Evolutionary conservation across 2,888 invertebrate genomes (phyloP).

Genomic region (Oegoconia quadripuncta): DNA sequence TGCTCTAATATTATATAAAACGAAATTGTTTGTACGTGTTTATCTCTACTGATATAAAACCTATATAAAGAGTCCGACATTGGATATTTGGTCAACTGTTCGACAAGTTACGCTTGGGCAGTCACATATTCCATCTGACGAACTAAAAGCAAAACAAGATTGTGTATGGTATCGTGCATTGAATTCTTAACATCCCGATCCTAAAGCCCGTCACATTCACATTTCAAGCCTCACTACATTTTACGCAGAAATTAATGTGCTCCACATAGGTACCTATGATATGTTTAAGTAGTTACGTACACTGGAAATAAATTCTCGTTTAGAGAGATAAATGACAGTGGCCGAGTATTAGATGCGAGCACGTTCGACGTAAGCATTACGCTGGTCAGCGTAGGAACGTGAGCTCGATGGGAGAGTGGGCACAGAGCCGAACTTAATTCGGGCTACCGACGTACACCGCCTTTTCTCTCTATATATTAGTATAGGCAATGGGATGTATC

Average conservation of each 20-base stretch:
- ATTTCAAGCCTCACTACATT: too few species aligned
- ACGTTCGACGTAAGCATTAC: constrained; percentile 13
- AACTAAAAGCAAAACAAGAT: too few species aligned
- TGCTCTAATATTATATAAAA: too few species aligned
- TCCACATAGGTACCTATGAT: background rate
- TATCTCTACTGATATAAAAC: too few species aligned
- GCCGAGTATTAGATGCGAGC: constrained; percentile 12
- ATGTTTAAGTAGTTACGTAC: background rate
- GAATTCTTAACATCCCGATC: too few species aligned
- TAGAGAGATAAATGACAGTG: constrained; percentile 13
- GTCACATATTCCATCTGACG: too few species aligned
- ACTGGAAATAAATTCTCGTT: constrained; percentile 9
- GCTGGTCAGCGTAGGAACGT: constrained; percentile 3
- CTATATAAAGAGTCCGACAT: too few species aligned
- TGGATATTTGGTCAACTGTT: constrained; percentile 2
- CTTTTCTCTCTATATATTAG: background rate
- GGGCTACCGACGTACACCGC: background rate
- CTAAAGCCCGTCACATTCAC: too few species aligned
- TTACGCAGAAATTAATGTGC: too few species aligned
- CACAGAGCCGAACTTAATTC: background rate
- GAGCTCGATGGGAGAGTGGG: background rate
- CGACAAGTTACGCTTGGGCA: background rate
- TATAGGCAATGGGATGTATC: too few species aligned
- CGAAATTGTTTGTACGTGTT: too few species aligned
- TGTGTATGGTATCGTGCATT: too few species aligned